Conservation (phyloP, 2,113 vertebrate species). For the Alethe diademata region DNA sequence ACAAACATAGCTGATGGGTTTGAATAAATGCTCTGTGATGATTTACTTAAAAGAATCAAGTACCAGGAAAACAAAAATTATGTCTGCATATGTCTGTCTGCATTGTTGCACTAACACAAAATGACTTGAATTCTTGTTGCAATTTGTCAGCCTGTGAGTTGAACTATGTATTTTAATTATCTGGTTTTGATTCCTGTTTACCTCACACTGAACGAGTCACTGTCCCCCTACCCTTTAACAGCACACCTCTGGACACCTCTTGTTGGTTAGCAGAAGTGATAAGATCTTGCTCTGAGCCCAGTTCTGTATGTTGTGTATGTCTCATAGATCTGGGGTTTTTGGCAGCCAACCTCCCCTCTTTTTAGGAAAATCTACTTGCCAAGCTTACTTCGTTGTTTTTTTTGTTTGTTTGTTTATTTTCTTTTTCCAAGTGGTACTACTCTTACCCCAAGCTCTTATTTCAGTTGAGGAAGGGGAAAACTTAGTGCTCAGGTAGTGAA, state of each 20-base stretch:
- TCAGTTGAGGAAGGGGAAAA: background rate
- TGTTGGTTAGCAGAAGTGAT: background rate
- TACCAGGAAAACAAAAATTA: background rate
- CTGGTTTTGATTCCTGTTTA: background rate
- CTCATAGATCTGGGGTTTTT: background rate
- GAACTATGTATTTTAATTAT: background rate
- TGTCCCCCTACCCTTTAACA: background rate
- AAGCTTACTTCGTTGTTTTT: background rate
- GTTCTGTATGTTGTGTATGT: background rate
- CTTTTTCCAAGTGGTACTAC: too few species aligned
- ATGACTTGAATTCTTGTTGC: background rate
- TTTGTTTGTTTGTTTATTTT: background rate
- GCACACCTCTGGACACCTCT: rapidly evolving
- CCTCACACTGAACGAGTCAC: rapidly evolving
- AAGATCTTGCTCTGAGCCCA: background rate
- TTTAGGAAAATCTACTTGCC: background rate
- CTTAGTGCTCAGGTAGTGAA: background rate
- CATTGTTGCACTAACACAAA: background rate
- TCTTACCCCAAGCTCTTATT: too few species aligned
- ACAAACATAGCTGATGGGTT: background rate
- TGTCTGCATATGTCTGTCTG: background rate
- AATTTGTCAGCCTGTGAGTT: background rate
- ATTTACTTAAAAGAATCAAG: background rate
- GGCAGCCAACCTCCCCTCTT: background rate
- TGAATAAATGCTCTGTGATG: background rate